Percentiles rank a stretch among this genome's conserved stretches.
phyloP scores from a whole-genome alignment of 2,888 invertebrate species.

The Dynastes tityus region DNA sequence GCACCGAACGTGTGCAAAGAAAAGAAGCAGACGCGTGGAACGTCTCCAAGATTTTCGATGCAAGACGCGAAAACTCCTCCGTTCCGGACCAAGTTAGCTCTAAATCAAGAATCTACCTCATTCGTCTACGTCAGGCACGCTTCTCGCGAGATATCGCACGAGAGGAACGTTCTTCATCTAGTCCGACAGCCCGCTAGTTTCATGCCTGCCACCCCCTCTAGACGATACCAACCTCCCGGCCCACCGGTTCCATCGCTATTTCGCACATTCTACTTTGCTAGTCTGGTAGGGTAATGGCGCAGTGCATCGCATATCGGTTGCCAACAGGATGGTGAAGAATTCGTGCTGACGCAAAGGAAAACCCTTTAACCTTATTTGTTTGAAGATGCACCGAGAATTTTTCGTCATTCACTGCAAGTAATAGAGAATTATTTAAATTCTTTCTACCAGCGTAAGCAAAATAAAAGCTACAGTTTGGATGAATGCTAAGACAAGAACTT shows the following conservation, averaged over 20 bases:
- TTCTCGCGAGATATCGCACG: conserved; percentile 31
- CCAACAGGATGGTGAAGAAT: neutral
- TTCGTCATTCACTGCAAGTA: too few species aligned
- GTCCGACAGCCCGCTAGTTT: conserved; percentile 1
- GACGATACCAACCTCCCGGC: neutral
- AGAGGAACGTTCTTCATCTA: conserved; percentile 29
- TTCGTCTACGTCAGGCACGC: conserved; percentile 33
- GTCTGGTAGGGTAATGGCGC: neutral
- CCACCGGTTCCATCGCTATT: neutral
- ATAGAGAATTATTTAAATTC: too few species aligned
- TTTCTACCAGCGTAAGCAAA: too few species aligned
- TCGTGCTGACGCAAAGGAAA: too few species aligned
- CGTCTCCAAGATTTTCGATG: conserved; percentile 35
- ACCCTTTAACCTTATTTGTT: too few species aligned
- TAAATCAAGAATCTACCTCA: conserved; percentile 38
- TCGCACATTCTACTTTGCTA: neutral
- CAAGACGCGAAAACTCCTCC: conserved; percentile 6
- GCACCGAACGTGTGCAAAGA: neutral
- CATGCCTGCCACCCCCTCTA: neutral
- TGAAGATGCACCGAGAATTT: too few species aligned
- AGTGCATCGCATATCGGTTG: neutral
- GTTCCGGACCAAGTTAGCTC: conserved; percentile 16
- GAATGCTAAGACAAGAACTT: too few species aligned
- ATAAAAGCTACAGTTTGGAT: too few species aligned
- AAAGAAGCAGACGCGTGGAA: conserved; percentile 9